phyloP scores from a whole-genome alignment of 2,113 vertebrate species.

The Antennarius striatus region DNA sequence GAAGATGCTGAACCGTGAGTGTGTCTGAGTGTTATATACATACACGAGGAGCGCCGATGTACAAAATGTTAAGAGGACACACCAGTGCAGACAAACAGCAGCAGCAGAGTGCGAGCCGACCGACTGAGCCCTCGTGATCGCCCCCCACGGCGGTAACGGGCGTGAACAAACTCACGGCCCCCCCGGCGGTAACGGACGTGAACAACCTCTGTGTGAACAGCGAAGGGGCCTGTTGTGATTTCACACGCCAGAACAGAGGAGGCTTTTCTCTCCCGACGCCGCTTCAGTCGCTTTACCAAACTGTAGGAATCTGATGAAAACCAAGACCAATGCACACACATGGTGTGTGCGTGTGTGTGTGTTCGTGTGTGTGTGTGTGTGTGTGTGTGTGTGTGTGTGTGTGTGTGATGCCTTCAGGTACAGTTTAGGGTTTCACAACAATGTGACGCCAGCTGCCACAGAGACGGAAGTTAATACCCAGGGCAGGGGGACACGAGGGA shows the following conservation, averaged over 20 bases:
- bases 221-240: slow-evolving; percentile 42
- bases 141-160: slow-evolving; percentile 44
- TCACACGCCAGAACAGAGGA: slow-evolving; percentile 37
- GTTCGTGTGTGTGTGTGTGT: slow-evolving; percentile 25
- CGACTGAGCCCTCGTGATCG: slow-evolving; percentile 51
- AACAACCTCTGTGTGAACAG: slow-evolving; percentile 57
- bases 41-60: not conserved
- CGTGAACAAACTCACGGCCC: slow-evolving; percentile 41
- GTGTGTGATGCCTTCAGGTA: slow-evolving; percentile 74
- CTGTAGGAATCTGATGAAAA: slow-evolving; percentile 15
- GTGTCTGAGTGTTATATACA: no score
- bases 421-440: slow-evolving; percentile 58
- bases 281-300: not conserved
- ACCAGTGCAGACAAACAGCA: slow-evolving; percentile 29
- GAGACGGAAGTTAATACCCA: slow-evolving; percentile 72
- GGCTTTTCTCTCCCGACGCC: not conserved
- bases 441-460: slow-evolving; percentile 75
- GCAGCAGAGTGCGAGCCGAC: slow-evolving; percentile 32
- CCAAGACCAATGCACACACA: slow-evolving; percentile 13
- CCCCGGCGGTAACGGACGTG: slow-evolving; percentile 45
- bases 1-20: no score
- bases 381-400: slow-evolving; percentile 31
- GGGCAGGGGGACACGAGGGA: slow-evolving; percentile 70
- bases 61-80: slow-evolving; percentile 37
- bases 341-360: slow-evolving; percentile 20